Evolutionary conservation across 1,140 invertebrate species (phyloP), one percentile per base, ranked within the genome.

Genomic region (Chymomyza costata): DNA sequence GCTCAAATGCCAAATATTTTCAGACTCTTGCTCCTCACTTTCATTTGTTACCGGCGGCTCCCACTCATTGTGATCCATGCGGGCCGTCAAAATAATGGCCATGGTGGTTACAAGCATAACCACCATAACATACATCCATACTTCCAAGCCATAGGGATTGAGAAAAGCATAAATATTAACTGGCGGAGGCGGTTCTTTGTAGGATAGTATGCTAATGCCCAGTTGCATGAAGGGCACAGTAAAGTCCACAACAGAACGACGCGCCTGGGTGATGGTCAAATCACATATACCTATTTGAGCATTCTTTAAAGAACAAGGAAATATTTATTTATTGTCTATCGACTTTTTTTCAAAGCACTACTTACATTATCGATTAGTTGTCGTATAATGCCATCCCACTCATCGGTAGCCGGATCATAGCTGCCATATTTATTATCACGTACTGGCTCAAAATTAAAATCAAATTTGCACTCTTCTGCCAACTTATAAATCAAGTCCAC

Each of bases 111-210:
- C 93, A 18, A 97, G 87, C 86, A 97, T 97, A 34, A 95, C 95
- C 1, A 94, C 93, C 1, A 93, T 92, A 90, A 97, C 95, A 86
- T 95, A 96, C 50, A 97, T 93, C 97, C 96, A 98, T 13, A 98
- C 97, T 61, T 95, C 93, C 15, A 96, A 86, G 3, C 94, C 95
- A 8, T 97, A 89, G 0, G 96, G 96, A 17, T 94, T 94, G 35
- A 97, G 87, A 83, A 98, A 97, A 0, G 92, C 95, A 87, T 97
- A 96, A 40, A 97, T 87, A 87, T 95, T 93, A 1, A 94, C 93
- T 2, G 93, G 90, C 69, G 96, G 94, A 70, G 94, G 95, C 37
- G 92, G 91, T 2, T 95, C 93, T 82, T 95, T 95, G 43, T 93
- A 90, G 74, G 95, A 95, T 10, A 98, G 86, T 82, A 96, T 95